A percentile compares a stretch with the other conserved stretches of the same genome.
These are phyloP conservation scores for Microcebus tavaratra DNA, from an alignment of 2,113 vertebrate species.

Conservation along the genomic window DNA sequence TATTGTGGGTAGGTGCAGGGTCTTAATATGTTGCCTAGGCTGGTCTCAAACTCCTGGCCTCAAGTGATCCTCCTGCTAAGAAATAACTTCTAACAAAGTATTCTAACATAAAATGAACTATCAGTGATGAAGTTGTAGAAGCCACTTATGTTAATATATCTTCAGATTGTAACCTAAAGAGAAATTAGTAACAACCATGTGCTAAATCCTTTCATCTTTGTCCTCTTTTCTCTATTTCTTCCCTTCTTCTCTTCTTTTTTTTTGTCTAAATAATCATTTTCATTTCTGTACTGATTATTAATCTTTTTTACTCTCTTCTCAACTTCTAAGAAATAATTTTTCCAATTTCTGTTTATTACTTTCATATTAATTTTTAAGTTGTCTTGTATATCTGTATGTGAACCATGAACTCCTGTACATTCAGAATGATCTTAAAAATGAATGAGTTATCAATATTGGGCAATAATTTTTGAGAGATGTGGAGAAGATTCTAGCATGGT, in stretches of 20 bases:
- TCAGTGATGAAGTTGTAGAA: not conserved
- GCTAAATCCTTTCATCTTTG: not conserved
- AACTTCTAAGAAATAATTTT: not conserved
- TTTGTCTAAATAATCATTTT: not conserved
- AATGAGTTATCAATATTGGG: not conserved
- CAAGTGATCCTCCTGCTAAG: not conserved
- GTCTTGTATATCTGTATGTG: not conserved
- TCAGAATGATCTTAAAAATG: not conserved
- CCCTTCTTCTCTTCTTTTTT: no score
- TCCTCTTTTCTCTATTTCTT: not conserved
- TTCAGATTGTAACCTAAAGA: not conserved
- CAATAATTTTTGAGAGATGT: not conserved
- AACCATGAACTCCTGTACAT: not conserved
- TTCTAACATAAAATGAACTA: not conserved
- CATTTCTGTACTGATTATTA: not conserved
- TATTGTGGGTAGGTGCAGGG: no score
- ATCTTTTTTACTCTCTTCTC: not conserved
- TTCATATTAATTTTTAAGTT: not conserved
- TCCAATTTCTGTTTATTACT: not conserved
- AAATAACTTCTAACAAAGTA: not conserved
- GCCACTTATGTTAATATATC: accelerated
- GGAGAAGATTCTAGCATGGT: not conserved
- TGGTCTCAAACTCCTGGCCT: no score
- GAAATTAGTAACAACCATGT: not conserved
- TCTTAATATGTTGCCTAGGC: no score